Conservation (phyloP, 2,888 invertebrate species). For the Girardia tigrina region DNA sequence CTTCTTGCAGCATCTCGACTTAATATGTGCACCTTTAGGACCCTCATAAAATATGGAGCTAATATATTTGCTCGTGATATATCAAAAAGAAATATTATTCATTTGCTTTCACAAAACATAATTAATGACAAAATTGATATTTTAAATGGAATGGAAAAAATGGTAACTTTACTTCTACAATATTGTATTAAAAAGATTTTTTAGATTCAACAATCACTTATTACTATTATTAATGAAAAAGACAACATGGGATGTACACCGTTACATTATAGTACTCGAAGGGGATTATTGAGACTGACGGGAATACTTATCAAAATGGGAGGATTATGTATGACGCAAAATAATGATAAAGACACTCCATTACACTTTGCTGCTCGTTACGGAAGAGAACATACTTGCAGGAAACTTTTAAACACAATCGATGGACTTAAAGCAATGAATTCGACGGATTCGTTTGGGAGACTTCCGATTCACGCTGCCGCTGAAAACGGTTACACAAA, state of each 20-base stretch:
- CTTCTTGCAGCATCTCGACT: no score
- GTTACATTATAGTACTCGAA: conserved; percentile 72
- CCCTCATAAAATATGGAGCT: no score
- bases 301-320: conserved; percentile 67
- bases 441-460: conserved; percentile 71
- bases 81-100: no score
- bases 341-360: conserved; percentile 73
- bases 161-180: background rate
- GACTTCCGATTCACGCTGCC: conserved; percentile 71
- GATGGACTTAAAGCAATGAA: conserved; percentile 77
- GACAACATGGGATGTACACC: conserved; percentile 72
- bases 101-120: no score
- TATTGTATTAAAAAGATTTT: background rate
- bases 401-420: conserved; percentile 66
- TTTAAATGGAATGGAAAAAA: no score
- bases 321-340: conserved; percentile 68
- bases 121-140: no score
- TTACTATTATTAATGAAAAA: conserved; percentile 58
- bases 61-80: no score
- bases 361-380: conserved; percentile 74
- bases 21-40: no score
- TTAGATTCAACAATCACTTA: conserved; percentile 1
- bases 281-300: conserved; percentile 62
- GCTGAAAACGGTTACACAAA: conserved; percentile 68
- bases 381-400: conserved; percentile 69